Percentiles rank a stretch among this genome's conserved stretches.
These are phyloP conservation scores for Gallinago media DNA, from an alignment of 2,113 vertebrate genomes.

Conservation along the genomic window DNA sequence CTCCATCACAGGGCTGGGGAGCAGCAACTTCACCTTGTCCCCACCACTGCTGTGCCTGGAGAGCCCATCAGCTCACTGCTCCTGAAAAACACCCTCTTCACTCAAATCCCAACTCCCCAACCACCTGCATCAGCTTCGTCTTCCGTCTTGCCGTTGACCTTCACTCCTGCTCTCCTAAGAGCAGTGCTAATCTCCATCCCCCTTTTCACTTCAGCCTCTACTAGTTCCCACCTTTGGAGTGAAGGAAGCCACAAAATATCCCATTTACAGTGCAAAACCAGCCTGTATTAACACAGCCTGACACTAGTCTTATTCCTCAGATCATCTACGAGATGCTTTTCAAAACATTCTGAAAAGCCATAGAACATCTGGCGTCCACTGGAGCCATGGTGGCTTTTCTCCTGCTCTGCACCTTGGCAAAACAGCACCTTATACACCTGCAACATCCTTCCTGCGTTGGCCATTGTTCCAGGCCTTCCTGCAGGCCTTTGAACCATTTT, in stretches of 20 bases:
- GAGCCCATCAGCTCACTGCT: neutral
- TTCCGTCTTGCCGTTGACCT: neutral
- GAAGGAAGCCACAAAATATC: neutral
- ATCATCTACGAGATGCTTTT: neutral
- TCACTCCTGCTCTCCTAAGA: neutral
- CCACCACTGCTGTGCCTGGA: neutral
- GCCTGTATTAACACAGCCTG: neutral
- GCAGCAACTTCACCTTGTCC: neutral
- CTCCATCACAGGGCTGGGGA: rapidly evolving
- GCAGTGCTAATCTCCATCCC: neutral
- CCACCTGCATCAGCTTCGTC: neutral
- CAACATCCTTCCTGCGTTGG: neutral
- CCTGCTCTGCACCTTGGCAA: neutral
- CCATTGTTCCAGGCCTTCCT: neutral
- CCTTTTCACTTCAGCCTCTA: neutral
- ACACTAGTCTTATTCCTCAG: neutral
- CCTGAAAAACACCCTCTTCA: neutral
- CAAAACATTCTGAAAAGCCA: neutral
- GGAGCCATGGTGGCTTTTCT: neutral
- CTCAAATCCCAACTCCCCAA: neutral
- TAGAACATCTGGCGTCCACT: neutral
- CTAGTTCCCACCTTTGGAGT: neutral
- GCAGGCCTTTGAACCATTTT: neutral
- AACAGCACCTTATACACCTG: neutral
- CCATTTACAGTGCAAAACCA: neutral